These are phyloP conservation scores for Montifringilla adamsi DNA, from an alignment of 2,113 vertebrate species.

Conservation along the genomic window DNA sequence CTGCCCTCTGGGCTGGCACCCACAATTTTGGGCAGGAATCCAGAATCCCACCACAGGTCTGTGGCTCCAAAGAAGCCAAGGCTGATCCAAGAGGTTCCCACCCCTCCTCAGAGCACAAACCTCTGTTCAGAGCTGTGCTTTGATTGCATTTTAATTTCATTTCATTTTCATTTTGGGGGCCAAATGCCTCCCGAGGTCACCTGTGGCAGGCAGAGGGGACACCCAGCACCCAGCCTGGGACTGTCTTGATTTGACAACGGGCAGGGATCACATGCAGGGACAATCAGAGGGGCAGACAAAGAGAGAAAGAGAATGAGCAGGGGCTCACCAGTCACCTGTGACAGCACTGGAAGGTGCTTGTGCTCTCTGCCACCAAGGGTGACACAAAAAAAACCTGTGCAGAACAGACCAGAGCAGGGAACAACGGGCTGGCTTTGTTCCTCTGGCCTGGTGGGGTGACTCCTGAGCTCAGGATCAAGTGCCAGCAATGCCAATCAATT, in stretches of 20 bases:
- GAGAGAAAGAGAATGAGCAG: background rate
- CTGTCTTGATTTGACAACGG: background rate
- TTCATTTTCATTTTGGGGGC: background rate
- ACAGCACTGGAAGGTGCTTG: constrained; percentile 14
- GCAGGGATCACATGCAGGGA: background rate
- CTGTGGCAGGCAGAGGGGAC: background rate
- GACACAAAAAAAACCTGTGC: background rate
- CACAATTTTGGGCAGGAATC: background rate
- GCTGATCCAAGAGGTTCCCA: background rate
- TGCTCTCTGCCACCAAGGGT: constrained; percentile 6
- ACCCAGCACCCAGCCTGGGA: background rate
- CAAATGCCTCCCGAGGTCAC: background rate
- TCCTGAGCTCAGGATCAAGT: background rate
- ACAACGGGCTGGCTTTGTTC: background rate
- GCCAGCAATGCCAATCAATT: background rate
- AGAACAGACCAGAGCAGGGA: background rate
- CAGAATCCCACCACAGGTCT: accelerated
- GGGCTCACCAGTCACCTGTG: background rate
- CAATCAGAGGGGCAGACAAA: background rate
- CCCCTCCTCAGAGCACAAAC: background rate
- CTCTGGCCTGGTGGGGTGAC: background rate
- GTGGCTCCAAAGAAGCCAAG: background rate
- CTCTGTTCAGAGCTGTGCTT: background rate
- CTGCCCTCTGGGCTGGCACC: background rate
- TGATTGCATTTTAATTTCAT: background rate